Evolutionary conservation across 1,140 invertebrate genomes (phyloP), one percentile per base, ranked within the genome.

Genomic region (Drosophila kanapiae): DNA sequence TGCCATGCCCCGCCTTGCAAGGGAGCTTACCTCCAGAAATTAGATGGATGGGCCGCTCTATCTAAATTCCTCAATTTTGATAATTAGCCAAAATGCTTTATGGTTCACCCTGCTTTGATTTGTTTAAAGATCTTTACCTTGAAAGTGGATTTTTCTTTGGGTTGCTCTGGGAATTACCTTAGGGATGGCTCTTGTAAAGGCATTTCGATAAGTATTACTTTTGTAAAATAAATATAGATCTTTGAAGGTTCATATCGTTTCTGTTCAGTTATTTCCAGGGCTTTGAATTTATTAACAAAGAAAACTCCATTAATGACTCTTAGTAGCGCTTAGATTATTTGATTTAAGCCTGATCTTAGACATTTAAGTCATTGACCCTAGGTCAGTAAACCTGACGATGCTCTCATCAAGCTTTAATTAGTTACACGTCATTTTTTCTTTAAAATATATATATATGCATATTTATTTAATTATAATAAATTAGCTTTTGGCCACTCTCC

Each of bases 41-140:
- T 85, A 80, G 63, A 86, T 86, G 75, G 67, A 71, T 72, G 67
- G 69, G 16, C n/a, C 14, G 38, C 54, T 38, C 54, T 49, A 71
- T 72, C 67, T 37, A 60, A 48, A 57, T 38, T 18, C 49, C 45
- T 1, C 23, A 48, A 57, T 60, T 59, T 43, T 78, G 61, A 70
- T 72, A 72, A 51, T 58, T 72, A 27, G 35, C 63, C 63, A 51
- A 72, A 54, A 72, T 72, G 43, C 35, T 72, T 72, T 71, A 72
- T 59, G 67, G 53, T 38, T 54, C 29, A 18, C 4, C 13, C 14
- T 6, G 27, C 27, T 31, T 54, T 23, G 18, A 69, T 69, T 71
- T 58, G 33, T 57, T 57, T 45, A n/a, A 13, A 16, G 45, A 54
- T 18, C 18, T 54, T 68, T 43, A 35, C 40, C 42, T 40, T 48